Percentiles rank a stretch among this genome's conserved stretches.
phyloP scores from a whole-genome alignment of 2,797 vertebrate genomes.

The Paramormyrops hopkinsi region DNA sequence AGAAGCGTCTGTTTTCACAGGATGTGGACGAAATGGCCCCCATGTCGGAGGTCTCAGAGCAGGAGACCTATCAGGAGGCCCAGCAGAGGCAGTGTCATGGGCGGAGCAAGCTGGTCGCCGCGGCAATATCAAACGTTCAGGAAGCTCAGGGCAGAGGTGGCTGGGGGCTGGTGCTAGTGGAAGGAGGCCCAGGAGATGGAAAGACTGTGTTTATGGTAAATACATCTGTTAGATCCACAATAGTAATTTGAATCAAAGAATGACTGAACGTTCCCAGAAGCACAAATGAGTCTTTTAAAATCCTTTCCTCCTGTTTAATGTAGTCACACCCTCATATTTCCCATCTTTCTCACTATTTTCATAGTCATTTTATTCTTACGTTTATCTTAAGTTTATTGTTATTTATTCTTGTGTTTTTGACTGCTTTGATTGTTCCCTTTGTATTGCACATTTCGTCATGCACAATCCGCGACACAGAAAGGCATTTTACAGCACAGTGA shows the following conservation, averaged over 20 bases:
- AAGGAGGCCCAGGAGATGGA: constrained; percentile 65
- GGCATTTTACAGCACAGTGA: neutral
- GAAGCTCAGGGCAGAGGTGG: constrained; percentile 49
- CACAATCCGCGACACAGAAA: neutral
- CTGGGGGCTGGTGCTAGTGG: constrained; percentile 58
- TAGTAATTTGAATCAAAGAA: neutral
- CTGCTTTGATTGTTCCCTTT: neutral
- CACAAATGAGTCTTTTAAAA: neutral
- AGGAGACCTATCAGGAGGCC: constrained; percentile 65
- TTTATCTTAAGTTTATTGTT: neutral
- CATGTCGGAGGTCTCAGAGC: constrained; percentile 49
- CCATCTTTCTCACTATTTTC: neutral
- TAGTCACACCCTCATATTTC: neutral
- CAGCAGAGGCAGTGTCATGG: constrained; percentile 60
- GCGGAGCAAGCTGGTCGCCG: constrained; percentile 53
- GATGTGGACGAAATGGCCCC: constrained; percentile 35
- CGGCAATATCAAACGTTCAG: constrained; percentile 45
- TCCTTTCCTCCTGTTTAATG: neutral
- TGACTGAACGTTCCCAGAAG: neutral
- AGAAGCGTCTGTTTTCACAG: constrained; percentile 30
- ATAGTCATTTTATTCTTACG: neutral
- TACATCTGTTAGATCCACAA: neutral
- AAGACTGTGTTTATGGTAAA: constrained; percentile 82
- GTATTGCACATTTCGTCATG: neutral
- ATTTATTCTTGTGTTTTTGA: neutral